Base-by-base conservation (phyloP, 2,888 invertebrate genomes). In the Acleris sparsana region DNA sequence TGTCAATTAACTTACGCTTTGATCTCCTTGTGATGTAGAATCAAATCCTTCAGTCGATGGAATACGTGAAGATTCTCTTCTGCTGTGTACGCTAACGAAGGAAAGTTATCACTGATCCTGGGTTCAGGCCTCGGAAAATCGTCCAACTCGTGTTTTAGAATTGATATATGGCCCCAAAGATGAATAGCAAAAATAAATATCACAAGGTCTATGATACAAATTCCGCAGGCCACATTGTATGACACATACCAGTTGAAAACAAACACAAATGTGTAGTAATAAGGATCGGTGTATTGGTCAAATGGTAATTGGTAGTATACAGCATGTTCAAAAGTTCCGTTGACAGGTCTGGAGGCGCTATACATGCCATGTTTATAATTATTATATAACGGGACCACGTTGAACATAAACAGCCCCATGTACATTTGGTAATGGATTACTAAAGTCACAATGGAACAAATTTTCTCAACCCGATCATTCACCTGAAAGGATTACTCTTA, bases 101-200 rank as follows among this genome's bases (percentile, higher is more conserved):
- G 25, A 17, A 4, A 33, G 6, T 25, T 9, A 22, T 22, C 17
- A 3, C 18, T 1, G 9, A 13, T 18, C 7, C 11, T 2, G n/a
- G 22, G 11, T 53, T 55, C 16, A 6, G 62, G 62, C 13, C 18
- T 29, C 3, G 33, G 62, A 48, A 62, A 62, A 53, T 9, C 11
- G 5, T 29, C 18, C 16, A 62, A 48, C 5, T 20, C 46, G 20
- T 62, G 16, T 48, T 48, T 44, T 2, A 62, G 46, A 33, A 62
- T 62, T 9, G 44, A 29, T 16, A 53, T 46, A 20, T 62, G 46
- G 3, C 62, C 62, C 62, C 62, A 62, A 25, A 62, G 18, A n/a
- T 62, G 62, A 53, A 62, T 53, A 9, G 55, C 51, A 13, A 53
- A 18, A 16, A 55, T 13, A 16, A 22, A 53, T 53, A 62, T 29